Conservation (phyloP, 1,140 invertebrate genomes). For the Hycleus cichorii region DNA sequence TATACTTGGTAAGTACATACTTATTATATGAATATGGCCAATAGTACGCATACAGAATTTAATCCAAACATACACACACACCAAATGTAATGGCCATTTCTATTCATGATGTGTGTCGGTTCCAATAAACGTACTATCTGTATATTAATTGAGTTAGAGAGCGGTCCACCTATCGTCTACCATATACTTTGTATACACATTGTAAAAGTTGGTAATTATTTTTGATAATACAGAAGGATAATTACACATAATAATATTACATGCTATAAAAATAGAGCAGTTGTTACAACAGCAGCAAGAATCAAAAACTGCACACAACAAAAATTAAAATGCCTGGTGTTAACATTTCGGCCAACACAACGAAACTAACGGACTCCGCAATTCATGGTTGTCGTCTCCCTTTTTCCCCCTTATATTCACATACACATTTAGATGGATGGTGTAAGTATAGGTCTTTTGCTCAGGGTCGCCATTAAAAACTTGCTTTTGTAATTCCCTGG, state of each 20-base stretch:
- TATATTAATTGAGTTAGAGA: slow-evolving; percentile 3
- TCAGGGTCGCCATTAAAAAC: slow-evolving; percentile 40
- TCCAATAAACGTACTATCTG: too few species aligned
- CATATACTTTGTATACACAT: too few species aligned
- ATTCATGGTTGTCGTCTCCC: slow-evolving; percentile 12
- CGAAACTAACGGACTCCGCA: slow-evolving; percentile 22
- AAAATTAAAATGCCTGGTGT: slow-evolving; percentile 4
- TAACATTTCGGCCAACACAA: slow-evolving; percentile 22
- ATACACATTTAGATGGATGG: not conserved
- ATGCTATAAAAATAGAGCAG: too few species aligned
- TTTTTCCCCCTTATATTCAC: not conserved
- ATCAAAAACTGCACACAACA: slow-evolving; percentile 6
- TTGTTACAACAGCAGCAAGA: too few species aligned
- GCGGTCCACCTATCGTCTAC: not conserved
- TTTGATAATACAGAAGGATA: not conserved
- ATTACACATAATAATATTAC: not conserved
- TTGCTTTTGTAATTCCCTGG: slow-evolving; percentile 37
- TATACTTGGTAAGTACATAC: too few species aligned
- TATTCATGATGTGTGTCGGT: too few species aligned
- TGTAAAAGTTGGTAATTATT: too few species aligned
- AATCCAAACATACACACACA: too few species aligned
- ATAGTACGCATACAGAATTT: too few species aligned
- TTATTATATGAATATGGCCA: too few species aligned
- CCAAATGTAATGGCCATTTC: too few species aligned
- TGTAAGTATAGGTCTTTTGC: slow-evolving; percentile 30